These are phyloP conservation scores for Drosophila conformis DNA, from an alignment of 2,888 invertebrate genomes.

Conservation along the genomic window DNA sequence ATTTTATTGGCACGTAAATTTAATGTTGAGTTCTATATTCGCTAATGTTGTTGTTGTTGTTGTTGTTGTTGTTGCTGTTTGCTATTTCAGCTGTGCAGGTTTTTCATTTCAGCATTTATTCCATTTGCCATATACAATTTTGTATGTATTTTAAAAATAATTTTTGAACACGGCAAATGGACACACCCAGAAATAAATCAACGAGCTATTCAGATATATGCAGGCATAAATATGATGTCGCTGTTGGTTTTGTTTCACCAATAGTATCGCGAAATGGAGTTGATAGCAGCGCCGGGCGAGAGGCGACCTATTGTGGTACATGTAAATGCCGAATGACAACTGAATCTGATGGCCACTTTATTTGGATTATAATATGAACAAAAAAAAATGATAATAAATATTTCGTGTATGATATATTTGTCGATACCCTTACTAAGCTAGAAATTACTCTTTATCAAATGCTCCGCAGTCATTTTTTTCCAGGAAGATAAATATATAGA, in stretches of 20 bases:
- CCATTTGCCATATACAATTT: conserved; percentile 36
- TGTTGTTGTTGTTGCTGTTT: conserved; percentile 12
- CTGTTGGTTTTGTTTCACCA: conserved; percentile 19
- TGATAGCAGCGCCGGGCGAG: conserved; percentile 5
- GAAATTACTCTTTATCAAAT: neutral
- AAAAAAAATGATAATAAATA: neutral
- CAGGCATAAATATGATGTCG: conserved; percentile 34
- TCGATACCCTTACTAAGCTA: neutral
- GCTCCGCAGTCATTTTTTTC: neutral
- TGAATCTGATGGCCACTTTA: conserved; percentile 56
- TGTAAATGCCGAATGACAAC: conserved; percentile 40
- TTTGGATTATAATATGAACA: conserved; percentile 28
- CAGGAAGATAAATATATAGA: neutral
- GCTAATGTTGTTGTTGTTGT: conserved; percentile 4
- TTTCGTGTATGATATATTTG: neutral
- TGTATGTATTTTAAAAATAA: conserved; percentile 67
- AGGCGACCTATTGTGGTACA: conserved; percentile 12
- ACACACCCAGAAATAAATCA: conserved; percentile 63
- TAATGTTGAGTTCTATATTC: conserved; percentile 62
- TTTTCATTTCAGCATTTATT: conserved; percentile 62
- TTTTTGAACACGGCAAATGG: conserved; percentile 61
- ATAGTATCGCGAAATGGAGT: conserved; percentile 44
- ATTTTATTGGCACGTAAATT: conserved; percentile 82
- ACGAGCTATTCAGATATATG: conserved; percentile 31
- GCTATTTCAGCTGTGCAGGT: conserved; percentile 35